Conservation (phyloP, 2,888 invertebrate genomes). For the Platycnemis pennipes region DNA sequence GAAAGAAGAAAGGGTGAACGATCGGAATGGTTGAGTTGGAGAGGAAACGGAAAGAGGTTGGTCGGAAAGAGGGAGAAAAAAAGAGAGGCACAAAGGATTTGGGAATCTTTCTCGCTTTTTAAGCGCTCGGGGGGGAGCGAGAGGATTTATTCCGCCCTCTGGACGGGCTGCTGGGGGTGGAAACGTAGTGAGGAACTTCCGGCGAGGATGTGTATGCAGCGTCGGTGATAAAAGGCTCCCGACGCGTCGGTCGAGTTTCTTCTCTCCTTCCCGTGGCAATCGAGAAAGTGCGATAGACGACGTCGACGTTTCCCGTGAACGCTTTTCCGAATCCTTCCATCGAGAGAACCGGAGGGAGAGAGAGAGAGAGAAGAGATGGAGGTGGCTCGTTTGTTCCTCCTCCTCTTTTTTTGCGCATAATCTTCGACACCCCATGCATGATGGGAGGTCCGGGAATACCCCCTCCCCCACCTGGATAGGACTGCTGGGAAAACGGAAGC, state of each 20-base stretch:
- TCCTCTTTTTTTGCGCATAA: neutral
- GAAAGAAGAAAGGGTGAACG: neutral
- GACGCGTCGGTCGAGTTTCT: neutral
- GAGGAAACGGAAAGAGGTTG: constrained; percentile 13
- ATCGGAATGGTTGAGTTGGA: neutral
- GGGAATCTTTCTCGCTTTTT: neutral
- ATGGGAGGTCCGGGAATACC: too few species aligned
- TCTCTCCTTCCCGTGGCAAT: neutral
- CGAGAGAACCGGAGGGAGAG: neutral
- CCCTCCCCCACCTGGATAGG: too few species aligned
- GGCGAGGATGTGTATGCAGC: neutral
- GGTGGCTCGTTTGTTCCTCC: neutral
- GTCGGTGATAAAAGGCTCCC: neutral
- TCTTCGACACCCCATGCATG: neutral
- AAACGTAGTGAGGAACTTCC: neutral
- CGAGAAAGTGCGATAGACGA: neutral
- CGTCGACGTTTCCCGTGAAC: neutral
- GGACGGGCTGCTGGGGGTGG: neutral
- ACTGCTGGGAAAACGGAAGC: neutral
- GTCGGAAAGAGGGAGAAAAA: neutral
- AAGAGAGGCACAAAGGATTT: neutral
- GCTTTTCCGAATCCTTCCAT: neutral
- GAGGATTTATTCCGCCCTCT: neutral
- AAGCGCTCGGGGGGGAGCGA: neutral
- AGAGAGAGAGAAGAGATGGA: neutral